phyloP scores from a whole-genome alignment of 2,797 vertebrate genomes.

The Sebastes melanostomus region DNA sequence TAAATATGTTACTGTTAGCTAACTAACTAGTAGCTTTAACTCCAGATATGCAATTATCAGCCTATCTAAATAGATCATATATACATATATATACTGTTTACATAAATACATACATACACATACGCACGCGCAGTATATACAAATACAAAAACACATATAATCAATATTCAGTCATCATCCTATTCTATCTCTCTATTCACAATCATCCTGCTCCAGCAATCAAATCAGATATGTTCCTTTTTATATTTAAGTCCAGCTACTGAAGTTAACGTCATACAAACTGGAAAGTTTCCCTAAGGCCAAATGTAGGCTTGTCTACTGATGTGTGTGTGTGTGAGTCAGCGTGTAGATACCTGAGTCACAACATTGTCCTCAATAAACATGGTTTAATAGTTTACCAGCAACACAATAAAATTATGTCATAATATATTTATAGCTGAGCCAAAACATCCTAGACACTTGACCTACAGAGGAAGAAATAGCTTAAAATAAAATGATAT shows the following conservation, averaged over 20 bases:
- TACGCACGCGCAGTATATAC: too few relatives aligned
- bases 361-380: neutral
- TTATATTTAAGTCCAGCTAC: neutral
- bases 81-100: too few relatives aligned
- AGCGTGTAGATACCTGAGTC: fast-evolving
- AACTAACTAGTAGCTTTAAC: neutral
- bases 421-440: neutral
- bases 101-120: too few relatives aligned
- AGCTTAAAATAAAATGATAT: fast-evolving
- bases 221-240: too few relatives aligned
- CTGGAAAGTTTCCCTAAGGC: too few relatives aligned
- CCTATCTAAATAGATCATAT: too few relatives aligned
- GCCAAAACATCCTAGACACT: neutral
- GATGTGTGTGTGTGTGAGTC: neutral
- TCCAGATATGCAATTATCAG: too few relatives aligned
- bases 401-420: neutral
- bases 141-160: too few relatives aligned
- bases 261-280: neutral
- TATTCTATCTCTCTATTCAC: too few relatives aligned
- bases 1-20: neutral
- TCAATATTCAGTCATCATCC: too few relatives aligned
- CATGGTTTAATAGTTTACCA: neutral
- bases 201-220: too few relatives aligned
- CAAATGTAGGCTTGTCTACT: neutral
- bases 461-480: neutral